These are phyloP conservation scores for Dreissena polymorpha DNA, from an alignment of 1,140 invertebrate species.

Conservation along the genomic window DNA sequence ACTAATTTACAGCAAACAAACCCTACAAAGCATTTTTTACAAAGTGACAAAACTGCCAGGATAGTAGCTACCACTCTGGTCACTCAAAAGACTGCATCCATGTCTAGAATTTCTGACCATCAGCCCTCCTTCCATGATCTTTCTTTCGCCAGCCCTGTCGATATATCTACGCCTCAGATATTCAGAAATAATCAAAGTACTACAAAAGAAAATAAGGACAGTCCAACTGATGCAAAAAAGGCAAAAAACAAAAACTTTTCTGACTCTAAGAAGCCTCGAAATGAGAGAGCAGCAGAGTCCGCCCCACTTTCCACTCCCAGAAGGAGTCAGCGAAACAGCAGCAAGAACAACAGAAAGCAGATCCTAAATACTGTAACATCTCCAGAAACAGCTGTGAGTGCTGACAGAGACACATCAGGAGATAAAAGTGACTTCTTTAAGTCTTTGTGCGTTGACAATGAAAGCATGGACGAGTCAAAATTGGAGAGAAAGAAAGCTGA, in stretches of 20 bases:
- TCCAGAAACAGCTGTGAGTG: no score
- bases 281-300: neutral
- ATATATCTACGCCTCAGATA: conserved; percentile 46
- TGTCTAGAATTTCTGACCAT: no score
- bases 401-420: neutral
- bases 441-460: conserved; percentile 38
- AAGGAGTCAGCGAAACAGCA: neutral
- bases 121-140: conserved; percentile 30
- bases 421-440: conserved; percentile 54
- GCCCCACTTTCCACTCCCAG: neutral
- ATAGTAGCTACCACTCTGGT: no score
- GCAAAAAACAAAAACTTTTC: neutral
- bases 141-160: conserved; percentile 46
- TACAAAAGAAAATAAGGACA: neutral
- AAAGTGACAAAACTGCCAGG: no score
- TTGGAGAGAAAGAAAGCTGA: neutral
- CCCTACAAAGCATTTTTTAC: no score
- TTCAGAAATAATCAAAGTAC: conserved; percentile 16
- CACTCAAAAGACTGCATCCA: no score
- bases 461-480: conserved; percentile 35
- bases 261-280: conserved; percentile 1
- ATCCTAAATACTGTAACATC: no score
- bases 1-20: no score
- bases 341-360: no score
- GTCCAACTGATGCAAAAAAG: neutral